phyloP scores from a whole-genome alignment of 2,113 vertebrate species.

The Hiodon alosoides region DNA sequence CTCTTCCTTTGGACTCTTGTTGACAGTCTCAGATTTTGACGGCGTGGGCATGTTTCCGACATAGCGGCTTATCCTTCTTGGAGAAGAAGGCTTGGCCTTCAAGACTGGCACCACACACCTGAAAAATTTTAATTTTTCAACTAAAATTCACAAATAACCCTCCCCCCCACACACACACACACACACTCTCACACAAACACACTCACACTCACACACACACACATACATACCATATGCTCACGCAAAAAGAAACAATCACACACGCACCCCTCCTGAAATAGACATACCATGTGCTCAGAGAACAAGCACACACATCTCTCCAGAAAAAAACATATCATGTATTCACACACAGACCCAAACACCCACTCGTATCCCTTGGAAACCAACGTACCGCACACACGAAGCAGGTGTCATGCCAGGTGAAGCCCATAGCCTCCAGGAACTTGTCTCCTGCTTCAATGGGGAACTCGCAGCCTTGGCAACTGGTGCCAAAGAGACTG shows the following conservation, averaged over 20 bases:
- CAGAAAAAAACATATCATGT: neutral
- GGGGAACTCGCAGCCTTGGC: slow-evolving; percentile 75
- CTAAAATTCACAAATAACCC: too few species aligned
- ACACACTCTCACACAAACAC: neutral
- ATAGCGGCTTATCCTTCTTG: slow-evolving; percentile 90
- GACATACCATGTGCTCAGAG: neutral
- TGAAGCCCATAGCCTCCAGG: slow-evolving; percentile 71
- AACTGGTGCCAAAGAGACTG: slow-evolving; percentile 72
- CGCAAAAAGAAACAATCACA: too few species aligned
- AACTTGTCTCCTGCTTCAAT: slow-evolving; percentile 79
- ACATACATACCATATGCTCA: too few species aligned
- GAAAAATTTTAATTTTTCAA: slow-evolving; percentile 18
- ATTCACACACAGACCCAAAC: neutral
- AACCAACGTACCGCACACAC: slow-evolving; percentile 70
- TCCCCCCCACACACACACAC: neutral
- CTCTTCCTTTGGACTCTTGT: neutral
- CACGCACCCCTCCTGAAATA: neutral
- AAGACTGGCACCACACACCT: slow-evolving; percentile 84
- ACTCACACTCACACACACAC: neutral
- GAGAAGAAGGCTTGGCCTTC: slow-evolving; percentile 90
- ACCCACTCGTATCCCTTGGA: neutral
- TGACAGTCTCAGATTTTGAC: slow-evolving; percentile 70
- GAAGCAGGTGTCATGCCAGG: slow-evolving; percentile 80
- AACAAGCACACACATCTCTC: neutral
- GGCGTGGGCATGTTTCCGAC: slow-evolving; percentile 89